These are phyloP conservation scores for Manis pentadactyla DNA, from an alignment of 2,797 vertebrate species.

Conservation along the genomic window DNA sequence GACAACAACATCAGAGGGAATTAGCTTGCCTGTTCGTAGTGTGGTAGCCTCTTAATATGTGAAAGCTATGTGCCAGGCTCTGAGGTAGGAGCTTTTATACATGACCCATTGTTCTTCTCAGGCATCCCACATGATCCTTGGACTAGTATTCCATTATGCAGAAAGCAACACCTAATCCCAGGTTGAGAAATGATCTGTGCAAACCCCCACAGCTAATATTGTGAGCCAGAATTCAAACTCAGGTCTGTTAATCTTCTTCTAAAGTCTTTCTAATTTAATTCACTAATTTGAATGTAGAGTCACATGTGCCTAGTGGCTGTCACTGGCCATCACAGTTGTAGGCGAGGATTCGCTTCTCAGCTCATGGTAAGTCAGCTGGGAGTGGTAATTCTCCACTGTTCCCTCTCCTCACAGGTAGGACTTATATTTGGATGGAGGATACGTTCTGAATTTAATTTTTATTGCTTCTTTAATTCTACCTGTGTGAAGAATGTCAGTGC, in stretches of 20 bases:
- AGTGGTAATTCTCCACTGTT: neutral
- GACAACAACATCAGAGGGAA: too few species aligned
- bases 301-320: neutral
- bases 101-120: too few species aligned
- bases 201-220: neutral
- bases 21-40: too few species aligned
- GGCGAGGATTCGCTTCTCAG: neutral
- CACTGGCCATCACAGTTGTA: neutral
- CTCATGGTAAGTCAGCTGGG: neutral
- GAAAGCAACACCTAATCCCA: neutral
- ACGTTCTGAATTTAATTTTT: slow-evolving; percentile 74
- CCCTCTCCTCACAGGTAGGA: neutral
- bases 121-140: neutral
- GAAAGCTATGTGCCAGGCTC: too few species aligned
- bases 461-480: slow-evolving; percentile 80
- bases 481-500: slow-evolving; percentile 98
- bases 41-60: too few species aligned
- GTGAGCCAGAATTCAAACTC: slow-evolving; percentile 19
- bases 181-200: neutral
- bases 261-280: neutral
- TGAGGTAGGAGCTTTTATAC: too few species aligned
- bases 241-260: slow-evolving; percentile 31
- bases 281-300: neutral
- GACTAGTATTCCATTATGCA: neutral
- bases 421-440: slow-evolving; percentile 42